Base-by-base conservation (phyloP, 1,140 invertebrate species). In the Notospermus geniculatus region DNA sequence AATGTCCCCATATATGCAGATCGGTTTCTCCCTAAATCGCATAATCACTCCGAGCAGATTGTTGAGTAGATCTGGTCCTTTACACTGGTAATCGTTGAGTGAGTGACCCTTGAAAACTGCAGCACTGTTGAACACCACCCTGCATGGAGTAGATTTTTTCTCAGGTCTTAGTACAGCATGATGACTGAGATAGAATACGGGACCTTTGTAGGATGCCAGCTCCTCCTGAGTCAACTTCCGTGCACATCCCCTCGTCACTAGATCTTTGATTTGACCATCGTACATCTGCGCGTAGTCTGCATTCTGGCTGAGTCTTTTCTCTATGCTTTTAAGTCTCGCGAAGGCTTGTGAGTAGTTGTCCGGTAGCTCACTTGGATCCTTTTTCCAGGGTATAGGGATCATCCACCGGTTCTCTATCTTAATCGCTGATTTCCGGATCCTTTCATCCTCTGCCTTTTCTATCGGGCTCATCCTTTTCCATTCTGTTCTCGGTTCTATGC, bases 81-180 rank as follows among this genome's bases (percentile, higher is more conserved):
- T 63, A 2, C 36, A 41, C 62, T 57, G 59, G 36, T 58, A 63
- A 9, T 63, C 62, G 29, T 63, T 63, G 15, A 63, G 28, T 45
- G 22, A 22, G 32, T 63, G 45, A 19, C 56, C 62, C 50, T 57
- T 58, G 25, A 41, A 63, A 50, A 19, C 41, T 17, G 25, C 30
- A 57, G 59, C n/a, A n/a, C n/a, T n/a, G 36, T 63, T 63, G 19
- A 63, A 63, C 1, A 63, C 57, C 29, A 63, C 59, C 27, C 56
- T 30, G 9, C 54, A 0, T 29, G 57, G 62, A 7, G 62, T 59
- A 27, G 46, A 58, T 28, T 43, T 54, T 15, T 43, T 52, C 46
- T 54, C 57, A 19, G 50, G 57, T 59, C 55, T 63, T n/a, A 59
- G 29, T 0, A 54, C 23, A 11, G 25, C 50, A 55, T 62, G 60